Percentiles rank a stretch among this genome's conserved stretches.
These are phyloP conservation scores for Drosophila parthenogenetica DNA, from an alignment of 2,888 invertebrate species.

Conservation along the genomic window DNA sequence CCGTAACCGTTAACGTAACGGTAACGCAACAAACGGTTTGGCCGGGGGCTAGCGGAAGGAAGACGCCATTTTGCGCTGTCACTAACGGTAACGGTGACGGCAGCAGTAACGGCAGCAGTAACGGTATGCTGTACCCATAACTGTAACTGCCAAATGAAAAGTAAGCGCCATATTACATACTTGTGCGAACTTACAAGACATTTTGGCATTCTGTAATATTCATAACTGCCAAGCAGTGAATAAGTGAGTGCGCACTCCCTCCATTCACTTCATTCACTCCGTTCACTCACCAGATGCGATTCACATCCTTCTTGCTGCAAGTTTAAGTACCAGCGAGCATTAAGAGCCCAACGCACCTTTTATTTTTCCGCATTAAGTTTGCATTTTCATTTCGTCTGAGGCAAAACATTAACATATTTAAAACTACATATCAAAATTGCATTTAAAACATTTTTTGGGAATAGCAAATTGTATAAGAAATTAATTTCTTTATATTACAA, in stretches of 20 bases:
- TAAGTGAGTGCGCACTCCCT: conserved; percentile 40
- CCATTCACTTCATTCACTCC: background rate
- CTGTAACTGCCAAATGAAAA: conserved; percentile 68
- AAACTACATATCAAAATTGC: background rate
- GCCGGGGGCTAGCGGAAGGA: conserved; percentile 17
- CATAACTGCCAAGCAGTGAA: conserved; percentile 66
- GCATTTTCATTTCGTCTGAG: conserved; percentile 24
- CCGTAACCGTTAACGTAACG: conserved; percentile 33
- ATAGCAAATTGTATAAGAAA: background rate
- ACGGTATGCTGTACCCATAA: conserved; percentile 39
- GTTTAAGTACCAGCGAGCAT: conserved; percentile 25
- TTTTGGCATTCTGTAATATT: conserved; percentile 76
- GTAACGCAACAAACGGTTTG: conserved; percentile 8
- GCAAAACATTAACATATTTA: background rate
- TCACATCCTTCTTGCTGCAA: conserved; percentile 18
- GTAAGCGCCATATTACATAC: conserved; percentile 71
- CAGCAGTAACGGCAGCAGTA: conserved; percentile 34
- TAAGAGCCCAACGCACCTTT: conserved; percentile 19
- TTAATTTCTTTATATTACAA: no score
- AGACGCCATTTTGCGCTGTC: conserved; percentile 58
- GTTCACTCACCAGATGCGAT: conserved; percentile 16
- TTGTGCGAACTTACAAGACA: conserved; percentile 73
- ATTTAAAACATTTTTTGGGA: background rate
- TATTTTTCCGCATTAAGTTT: conserved; percentile 12
- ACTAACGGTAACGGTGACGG: conserved; percentile 65